Percentiles rank a stretch among this genome's conserved stretches.
phyloP scores from a whole-genome alignment of 2,113 vertebrate genomes.

The Rhinogobius similis region DNA sequence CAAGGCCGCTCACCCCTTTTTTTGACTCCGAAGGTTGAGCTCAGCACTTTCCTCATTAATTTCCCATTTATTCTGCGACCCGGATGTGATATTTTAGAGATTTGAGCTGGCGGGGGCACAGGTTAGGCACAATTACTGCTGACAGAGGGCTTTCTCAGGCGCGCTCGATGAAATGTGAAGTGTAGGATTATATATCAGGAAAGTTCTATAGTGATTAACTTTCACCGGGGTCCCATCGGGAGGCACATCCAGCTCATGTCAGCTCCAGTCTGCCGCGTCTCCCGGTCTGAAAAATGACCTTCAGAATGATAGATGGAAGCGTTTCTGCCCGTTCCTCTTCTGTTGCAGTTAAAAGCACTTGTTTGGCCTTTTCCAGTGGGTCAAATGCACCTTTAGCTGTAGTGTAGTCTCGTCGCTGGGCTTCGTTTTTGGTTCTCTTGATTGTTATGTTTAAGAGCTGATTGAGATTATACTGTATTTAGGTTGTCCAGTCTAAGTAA shows the following conservation, averaged over 20 bases:
- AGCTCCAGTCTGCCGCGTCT: slow-evolving; percentile 37
- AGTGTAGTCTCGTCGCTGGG: slow-evolving; percentile 12
- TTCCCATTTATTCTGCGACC: slow-evolving; percentile 70
- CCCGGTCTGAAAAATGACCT: slow-evolving; percentile 64
- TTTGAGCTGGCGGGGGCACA: slow-evolving; percentile 65
- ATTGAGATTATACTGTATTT: too few relatives aligned
- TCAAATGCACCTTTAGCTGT: slow-evolving; percentile 48
- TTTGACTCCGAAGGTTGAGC: slow-evolving; percentile 64
- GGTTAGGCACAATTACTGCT: slow-evolving; percentile 73
- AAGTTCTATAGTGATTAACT: slow-evolving; percentile 75
- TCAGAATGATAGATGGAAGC: slow-evolving; percentile 50
- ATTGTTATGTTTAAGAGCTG: too few relatives aligned
- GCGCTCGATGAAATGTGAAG: slow-evolving; percentile 63
- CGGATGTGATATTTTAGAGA: slow-evolving; percentile 75
- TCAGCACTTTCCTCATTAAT: slow-evolving; percentile 75
- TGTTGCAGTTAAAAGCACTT: slow-evolving; percentile 39
- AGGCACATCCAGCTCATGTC: slow-evolving; percentile 59
- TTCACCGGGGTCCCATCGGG: slow-evolving; percentile 54
- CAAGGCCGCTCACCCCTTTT: slow-evolving; percentile 60
- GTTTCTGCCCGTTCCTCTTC: slow-evolving; percentile 27
- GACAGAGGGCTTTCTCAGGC: slow-evolving; percentile 59
- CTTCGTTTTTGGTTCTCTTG: slow-evolving; percentile 8
- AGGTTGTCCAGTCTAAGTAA: too few relatives aligned
- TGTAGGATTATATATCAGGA: slow-evolving; percentile 61
- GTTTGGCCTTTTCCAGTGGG: slow-evolving; percentile 40